Base-by-base conservation (phyloP, 2,888 invertebrate species). In the Eupithecia exiguata region DNA sequence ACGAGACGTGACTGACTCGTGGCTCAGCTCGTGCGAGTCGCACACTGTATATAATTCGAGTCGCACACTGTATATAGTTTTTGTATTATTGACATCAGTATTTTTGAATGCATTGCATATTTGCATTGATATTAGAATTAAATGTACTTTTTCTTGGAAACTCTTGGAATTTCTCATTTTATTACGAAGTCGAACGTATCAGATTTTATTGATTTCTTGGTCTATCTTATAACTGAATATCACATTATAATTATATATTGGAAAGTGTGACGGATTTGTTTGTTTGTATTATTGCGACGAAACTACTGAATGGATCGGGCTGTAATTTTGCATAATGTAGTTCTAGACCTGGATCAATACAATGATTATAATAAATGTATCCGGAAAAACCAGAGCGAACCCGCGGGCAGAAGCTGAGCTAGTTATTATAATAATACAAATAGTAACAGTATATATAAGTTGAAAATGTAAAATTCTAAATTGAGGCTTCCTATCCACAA, bases 401-500 rank as follows among this genome's bases (percentile, higher is more conserved):
- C 9, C 49, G n/a, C n/a, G n/a, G 49, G 49, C 49, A n/a, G 49
- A 43, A 14, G 40, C 10, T 9, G 5, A n/a, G 6, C 16, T 4
- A 53, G 21, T 12, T 53, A 21, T 25, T 14, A 3, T 25, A 53
- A 53, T 21, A 18, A 21, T 10, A 10, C 9, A n/a, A 49, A 9
- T 68, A 35, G 63, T 62, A 72, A 68, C 53, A 53, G 61, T 68
- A 68, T 10, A 62, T 18, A 35, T 18, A 62, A 35, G 16, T 62
- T 18, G 35, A 35, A 35, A 35, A 53, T 62, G 21, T 69, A 1
- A 73, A 74, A 74, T 74, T 74, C 76, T 38, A 77, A 76, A 78
- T 78, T 75, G 72, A 77, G 72, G 77, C 78, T 78, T 77, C 63
- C 71, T 58, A 58, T 58, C 9, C 21, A 25, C 1, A 5, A 25